phyloP scores from a whole-genome alignment of 2,888 invertebrate species.

The Euproctis similis region DNA sequence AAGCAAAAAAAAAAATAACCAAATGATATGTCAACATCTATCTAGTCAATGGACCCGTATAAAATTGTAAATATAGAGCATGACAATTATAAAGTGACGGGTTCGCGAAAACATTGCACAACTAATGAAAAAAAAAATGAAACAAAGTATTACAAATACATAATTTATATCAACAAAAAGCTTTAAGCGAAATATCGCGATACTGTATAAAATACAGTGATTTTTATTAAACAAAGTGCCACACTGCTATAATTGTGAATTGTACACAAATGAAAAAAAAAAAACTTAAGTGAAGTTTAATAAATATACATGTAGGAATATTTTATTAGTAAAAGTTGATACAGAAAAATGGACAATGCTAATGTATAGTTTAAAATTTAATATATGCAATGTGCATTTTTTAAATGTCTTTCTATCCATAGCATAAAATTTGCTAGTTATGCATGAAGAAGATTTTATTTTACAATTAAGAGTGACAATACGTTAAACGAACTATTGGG shows the following conservation, averaged over 20 bases:
- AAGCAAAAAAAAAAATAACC: conserved; percentile 8
- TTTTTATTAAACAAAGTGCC: conserved; percentile 53
- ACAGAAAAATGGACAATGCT: conserved; percentile 30
- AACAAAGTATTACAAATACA: conserved; percentile 65
- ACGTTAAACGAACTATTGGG: conserved; percentile 22
- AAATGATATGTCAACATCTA: conserved; percentile 28
- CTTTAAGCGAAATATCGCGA: conserved; percentile 61
- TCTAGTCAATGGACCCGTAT: conserved; percentile 51
- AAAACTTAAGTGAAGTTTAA: too few relatives aligned
- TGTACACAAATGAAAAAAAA: conserved; percentile 21
- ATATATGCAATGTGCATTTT: neutral
- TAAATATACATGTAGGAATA: conserved; percentile 18
- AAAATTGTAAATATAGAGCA: conserved; percentile 41
- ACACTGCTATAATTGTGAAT: conserved; percentile 39
- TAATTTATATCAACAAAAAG: conserved; percentile 61
- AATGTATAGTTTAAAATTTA: conserved; percentile 22
- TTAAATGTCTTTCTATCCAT: too few relatives aligned
- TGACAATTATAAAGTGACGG: conserved; percentile 18
- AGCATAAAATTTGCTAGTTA: conserved; percentile 4
- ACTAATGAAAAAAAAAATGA: conserved; percentile 25
- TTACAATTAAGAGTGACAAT: conserved; percentile 22
- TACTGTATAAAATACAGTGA: conserved; percentile 66
- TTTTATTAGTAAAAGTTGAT: conserved; percentile 17
- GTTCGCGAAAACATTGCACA: conserved; percentile 51
- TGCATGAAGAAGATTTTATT: conserved; percentile 14